A percentile compares a stretch with the other conserved stretches of the same genome.
Conservation (phyloP, 2,888 invertebrate genomes). For the Agrochola macilenta region DNA sequence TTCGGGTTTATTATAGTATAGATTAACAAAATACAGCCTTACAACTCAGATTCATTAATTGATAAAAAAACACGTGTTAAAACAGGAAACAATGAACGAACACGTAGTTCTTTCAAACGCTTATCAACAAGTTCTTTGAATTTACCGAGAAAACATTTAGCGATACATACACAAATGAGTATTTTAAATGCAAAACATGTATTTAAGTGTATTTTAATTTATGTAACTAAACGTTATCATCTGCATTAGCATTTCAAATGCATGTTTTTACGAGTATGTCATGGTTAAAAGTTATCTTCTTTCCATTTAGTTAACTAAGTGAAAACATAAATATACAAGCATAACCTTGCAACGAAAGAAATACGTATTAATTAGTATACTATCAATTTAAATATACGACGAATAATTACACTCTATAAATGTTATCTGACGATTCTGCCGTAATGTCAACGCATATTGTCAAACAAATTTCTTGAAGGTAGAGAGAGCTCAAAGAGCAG, state of each 20-base stretch:
- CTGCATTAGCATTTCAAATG: conserved; percentile 52
- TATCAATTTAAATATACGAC: neutral
- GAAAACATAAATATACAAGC: conserved; percentile 4
- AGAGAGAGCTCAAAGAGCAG: too few relatives aligned
- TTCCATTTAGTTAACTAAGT: conserved; percentile 17
- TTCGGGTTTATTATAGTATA: too few relatives aligned
- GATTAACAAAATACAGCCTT: neutral
- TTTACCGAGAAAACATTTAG: neutral
- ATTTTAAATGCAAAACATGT: conserved; percentile 35
- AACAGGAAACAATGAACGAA: conserved; percentile 12
- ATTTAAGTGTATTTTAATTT: conserved; percentile 38
- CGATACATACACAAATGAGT: conserved; percentile 16
- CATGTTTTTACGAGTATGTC: conserved; percentile 45
- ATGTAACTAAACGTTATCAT: conserved; percentile 52
- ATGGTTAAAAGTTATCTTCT: conserved; percentile 39
- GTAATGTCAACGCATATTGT: neutral
- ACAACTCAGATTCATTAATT: neutral
- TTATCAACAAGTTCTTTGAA: neutral
- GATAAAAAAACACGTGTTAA: neutral
- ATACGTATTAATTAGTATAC: neutral
- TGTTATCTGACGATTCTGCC: neutral
- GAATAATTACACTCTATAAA: neutral
- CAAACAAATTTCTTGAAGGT: too few relatives aligned
- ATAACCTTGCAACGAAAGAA: conserved; percentile 8
- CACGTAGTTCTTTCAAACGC: conserved; percentile 1